A percentile compares a stretch with the other conserved stretches of the same genome.
Evolutionary conservation across 2,888 invertebrate species (phyloP).

Genomic region (Ctenicera cuprea): DNA sequence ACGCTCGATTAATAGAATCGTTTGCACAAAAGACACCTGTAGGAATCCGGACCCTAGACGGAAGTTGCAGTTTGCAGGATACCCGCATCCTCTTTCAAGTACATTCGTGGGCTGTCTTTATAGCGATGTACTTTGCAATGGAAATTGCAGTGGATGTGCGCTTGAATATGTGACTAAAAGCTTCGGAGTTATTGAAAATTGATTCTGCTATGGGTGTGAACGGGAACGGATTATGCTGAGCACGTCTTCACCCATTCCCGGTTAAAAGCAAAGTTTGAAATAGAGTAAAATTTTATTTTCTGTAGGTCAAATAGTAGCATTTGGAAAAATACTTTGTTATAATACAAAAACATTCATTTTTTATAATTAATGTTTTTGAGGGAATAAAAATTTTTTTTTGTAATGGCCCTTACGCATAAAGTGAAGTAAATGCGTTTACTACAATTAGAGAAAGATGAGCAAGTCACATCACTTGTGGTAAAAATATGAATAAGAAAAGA

Average conservation of each 20-base stretch:
- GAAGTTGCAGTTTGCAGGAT: slow-evolving; percentile 7
- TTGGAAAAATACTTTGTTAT: too few relatives aligned
- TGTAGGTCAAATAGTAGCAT: too few relatives aligned
- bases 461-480: too few relatives aligned
- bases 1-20: slow-evolving; percentile 10
- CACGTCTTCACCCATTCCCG: not conserved
- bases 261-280: not conserved
- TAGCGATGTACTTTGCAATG: slow-evolving; percentile 23
- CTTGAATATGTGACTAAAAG: slow-evolving; percentile 19
- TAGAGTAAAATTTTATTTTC: too few relatives aligned
- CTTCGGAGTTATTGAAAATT: slow-evolving; percentile 32
- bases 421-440: too few relatives aligned
- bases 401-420: too few relatives aligned
- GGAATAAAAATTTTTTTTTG: too few relatives aligned
- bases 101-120: not conserved
- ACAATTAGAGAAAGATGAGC: too few relatives aligned
- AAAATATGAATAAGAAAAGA: too few relatives aligned
- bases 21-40: slow-evolving; percentile 25
- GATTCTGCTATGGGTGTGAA: slow-evolving; percentile 2
- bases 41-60: not conserved
- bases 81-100: slow-evolving; percentile 7
- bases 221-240: not conserved
- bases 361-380: too few relatives aligned
- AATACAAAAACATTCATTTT: too few relatives aligned
- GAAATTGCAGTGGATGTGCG: slow-evolving; percentile 28